Base-by-base conservation (phyloP, 64 coral and sea anemone genomes). In the Montipora efflorescens region DNA sequence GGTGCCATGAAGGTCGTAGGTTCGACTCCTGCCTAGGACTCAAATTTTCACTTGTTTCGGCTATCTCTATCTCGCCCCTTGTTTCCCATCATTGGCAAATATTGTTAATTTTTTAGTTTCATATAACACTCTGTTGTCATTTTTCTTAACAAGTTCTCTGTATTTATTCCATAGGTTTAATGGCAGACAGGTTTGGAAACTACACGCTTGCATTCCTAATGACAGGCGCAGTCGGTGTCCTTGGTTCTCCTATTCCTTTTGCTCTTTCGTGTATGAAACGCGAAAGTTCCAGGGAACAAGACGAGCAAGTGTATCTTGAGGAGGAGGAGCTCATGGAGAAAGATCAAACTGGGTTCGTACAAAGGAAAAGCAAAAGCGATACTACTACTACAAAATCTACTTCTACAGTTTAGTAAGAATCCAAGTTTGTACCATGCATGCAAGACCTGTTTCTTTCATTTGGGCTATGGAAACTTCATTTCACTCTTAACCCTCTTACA, bases 391-490 rank as follows among this genome's bases (percentile, higher is more conserved):
- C 62, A 7, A 70, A 12, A 70, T 50, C 59, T 49, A 70, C 47
- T 22, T 47, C 9, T 49, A 9, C 10, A 3, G 67, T 71, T 47
- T 44, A 86, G 7, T 71, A 21, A 6, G 82, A 69, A 2, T 11
- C 43, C 7, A 5, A 4, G 61, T 48, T 10, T 46, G 43, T 20
- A 15, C 59, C 8, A 12, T 64, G 15, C n/a, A 66, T 19, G 16
- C 48, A 44, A 86, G 82, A 2, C 82, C 82, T 12, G 46, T 86
- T 51, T 86, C 82, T 13, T 86, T 71, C 47, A 50, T 86, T 43
- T 86, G 82, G 59, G 82, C 82, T 16, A 72, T 86, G 9, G 82
- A 86, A 86, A 86, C 45, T 71, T 45, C 82, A 44, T 86, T 50
- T 72, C 0, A 78, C 47, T 13, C 47, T 49, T 49, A 15, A 50